Evolutionary conservation across 2,113 vertebrate genomes (phyloP), one percentile per base, ranked within the genome.

Genomic region (Ursus arctos): DNA sequence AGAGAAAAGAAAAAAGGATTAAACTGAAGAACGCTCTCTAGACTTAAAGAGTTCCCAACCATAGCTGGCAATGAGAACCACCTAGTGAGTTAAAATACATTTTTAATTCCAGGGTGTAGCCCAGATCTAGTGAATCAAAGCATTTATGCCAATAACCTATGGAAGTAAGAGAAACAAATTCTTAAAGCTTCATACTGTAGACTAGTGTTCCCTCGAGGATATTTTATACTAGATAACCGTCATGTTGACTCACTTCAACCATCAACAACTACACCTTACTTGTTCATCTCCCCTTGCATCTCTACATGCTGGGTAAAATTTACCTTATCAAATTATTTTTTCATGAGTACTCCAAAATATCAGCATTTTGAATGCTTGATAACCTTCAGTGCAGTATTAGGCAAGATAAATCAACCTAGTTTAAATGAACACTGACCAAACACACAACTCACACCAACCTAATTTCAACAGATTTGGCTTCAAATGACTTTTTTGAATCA

Each of bases 351-450:
- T 79, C 13, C 33, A 95, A 80, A 94, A 74, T 47, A 18, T 63
- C 43, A 92, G 51, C 79, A 95, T 88, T 87, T n/a, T 59, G 2
- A 96, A 89, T 71, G 43, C 7, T 53, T 71, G 51, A 49, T 76
- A 93, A 69, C 11, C 26, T 88, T 92, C 57, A 81, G 16, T 69
- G 19, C 43, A 88, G 0, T 57, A 86, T 85, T 57, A 94, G 36
- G 53, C 69, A 91, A 88, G 61, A 85, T 63, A 94, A 47, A 80
- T 63, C n/a, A 87, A 83, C 49, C 11, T 15, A 40, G 24, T 63
- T 96, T 90, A 96, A 93, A 57, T 36, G 14, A 80, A 71, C 19
- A 95, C 47, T 71, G 83, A 83, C 28, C 9, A 91, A 86, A 82
- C 16, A 85, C 15, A 55, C 55, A 82, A 67, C 71, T 84, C 63